Evolutionary conservation across 2,888 invertebrate genomes (phyloP).

Genomic region (Trichogramma dendrolimi): DNA sequence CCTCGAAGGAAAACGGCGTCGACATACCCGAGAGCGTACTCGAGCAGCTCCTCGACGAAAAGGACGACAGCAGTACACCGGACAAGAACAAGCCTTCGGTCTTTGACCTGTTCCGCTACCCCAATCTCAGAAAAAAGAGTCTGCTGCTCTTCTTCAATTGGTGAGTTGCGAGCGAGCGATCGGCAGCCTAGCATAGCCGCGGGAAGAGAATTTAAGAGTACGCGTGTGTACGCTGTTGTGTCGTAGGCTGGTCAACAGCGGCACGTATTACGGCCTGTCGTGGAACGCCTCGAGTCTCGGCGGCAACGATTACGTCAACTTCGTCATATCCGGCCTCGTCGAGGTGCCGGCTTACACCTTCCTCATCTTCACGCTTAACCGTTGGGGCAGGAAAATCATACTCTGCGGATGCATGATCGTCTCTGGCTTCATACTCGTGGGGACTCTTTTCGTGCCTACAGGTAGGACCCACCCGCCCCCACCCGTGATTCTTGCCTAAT

Average conservation of each 20-base stretch:
- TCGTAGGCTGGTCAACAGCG: slow-evolving; percentile 67
- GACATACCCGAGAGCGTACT: slow-evolving; percentile 57
- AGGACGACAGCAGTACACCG: slow-evolving; percentile 43
- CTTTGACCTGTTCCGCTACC: slow-evolving; percentile 61
- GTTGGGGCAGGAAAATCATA: slow-evolving; percentile 66
- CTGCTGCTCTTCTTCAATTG: slow-evolving; percentile 71
- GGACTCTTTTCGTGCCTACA: slow-evolving; percentile 59
- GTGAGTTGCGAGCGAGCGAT: slow-evolving; percentile 48
- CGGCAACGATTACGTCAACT: slow-evolving; percentile 70
- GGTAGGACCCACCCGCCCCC: slow-evolving; percentile 46
- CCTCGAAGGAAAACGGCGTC: slow-evolving; percentile 64
- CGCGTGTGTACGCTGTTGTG: too few relatives aligned
- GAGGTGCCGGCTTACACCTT: slow-evolving; percentile 72
- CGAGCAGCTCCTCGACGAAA: slow-evolving; percentile 55
- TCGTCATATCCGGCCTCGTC: slow-evolving; percentile 69
- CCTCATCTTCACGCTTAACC: slow-evolving; percentile 63
- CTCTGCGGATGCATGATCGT: slow-evolving; percentile 67
- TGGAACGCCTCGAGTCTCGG: slow-evolving; percentile 71
- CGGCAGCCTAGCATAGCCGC: not conserved
- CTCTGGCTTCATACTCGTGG: slow-evolving; percentile 59
- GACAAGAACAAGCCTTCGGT: slow-evolving; percentile 53
- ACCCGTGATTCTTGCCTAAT: not conserved
- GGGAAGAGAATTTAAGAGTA: not conserved
- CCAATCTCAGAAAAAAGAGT: slow-evolving; percentile 63
- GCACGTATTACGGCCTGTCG: slow-evolving; percentile 74